Conservation (phyloP, 92 coral and sea anemone species). For the Zoanthus sansibaricus region DNA sequence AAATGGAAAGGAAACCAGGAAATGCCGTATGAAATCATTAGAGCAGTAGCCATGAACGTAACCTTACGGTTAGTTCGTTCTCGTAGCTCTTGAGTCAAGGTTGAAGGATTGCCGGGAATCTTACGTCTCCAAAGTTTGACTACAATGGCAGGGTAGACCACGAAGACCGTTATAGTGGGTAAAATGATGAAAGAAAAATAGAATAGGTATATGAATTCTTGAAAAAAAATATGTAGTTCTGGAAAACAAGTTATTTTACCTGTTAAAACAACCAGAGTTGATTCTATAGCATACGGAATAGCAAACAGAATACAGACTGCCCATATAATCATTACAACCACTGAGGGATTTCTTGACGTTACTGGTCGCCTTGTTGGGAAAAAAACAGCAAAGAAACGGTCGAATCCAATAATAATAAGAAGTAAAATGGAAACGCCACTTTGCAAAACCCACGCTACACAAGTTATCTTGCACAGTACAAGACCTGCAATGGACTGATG, state of each 20-base stretch:
- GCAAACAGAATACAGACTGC: background rate
- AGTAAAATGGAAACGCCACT: background rate
- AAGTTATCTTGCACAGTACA: background rate
- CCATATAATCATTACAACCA: background rate
- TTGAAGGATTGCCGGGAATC: background rate
- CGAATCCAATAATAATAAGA: background rate
- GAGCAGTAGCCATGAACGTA: background rate
- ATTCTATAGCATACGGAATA: background rate
- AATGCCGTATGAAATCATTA: background rate
- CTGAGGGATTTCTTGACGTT: background rate
- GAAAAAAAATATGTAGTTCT: background rate
- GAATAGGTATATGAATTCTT: background rate
- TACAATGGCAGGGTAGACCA: background rate
- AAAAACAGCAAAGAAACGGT: background rate
- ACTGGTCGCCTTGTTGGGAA: background rate
- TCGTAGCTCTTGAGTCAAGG: background rate
- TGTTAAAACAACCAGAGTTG: background rate
- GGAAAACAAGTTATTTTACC: background rate
- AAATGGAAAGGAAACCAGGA: background rate
- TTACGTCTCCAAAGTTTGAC: background rate
- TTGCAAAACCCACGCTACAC: background rate
- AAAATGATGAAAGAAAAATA: background rate
- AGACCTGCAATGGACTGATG: background rate
- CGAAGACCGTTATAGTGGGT: background rate
- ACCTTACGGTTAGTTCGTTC: background rate